Evolutionary conservation across 2,797 vertebrate genomes (phyloP).

Genomic region (Fundulus diaphanus): DNA sequence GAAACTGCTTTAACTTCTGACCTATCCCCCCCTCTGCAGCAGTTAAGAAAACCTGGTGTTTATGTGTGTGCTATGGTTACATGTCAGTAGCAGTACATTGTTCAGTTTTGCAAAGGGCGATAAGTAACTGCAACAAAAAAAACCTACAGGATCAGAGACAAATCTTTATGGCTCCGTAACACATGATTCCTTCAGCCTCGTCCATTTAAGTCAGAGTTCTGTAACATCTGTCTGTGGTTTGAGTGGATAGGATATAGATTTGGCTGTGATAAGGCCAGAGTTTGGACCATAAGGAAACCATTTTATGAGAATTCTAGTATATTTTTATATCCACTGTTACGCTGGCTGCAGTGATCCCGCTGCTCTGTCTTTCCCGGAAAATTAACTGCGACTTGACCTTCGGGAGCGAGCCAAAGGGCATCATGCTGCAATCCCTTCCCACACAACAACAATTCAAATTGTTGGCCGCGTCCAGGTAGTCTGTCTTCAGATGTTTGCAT

Average conservation of each 20-base stretch:
- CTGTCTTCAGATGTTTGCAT: not conserved
- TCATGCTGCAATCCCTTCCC: slow-evolving; percentile 13
- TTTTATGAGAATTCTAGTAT: slow-evolving; percentile 60
- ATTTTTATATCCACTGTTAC: slow-evolving; percentile 47
- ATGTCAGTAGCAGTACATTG: slow-evolving; percentile 4
- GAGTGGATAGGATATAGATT: slow-evolving; percentile 56
- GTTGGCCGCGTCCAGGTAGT: slow-evolving; percentile 7
- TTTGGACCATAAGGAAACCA: slow-evolving; percentile 56
- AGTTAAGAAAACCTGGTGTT: slow-evolving; percentile 29
- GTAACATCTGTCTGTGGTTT: slow-evolving; percentile 73
- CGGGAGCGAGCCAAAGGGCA: slow-evolving; percentile 10
- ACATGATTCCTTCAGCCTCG: slow-evolving; percentile 28
- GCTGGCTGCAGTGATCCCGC: slow-evolving; percentile 60
- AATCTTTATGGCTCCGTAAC: slow-evolving; percentile 16
- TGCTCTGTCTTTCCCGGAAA: slow-evolving; percentile 50
- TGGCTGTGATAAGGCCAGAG: slow-evolving; percentile 49
- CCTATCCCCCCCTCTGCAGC: slow-evolving; percentile 14
- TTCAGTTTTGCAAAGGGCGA: slow-evolving; percentile 11
- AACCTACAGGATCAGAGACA: slow-evolving; percentile 1
- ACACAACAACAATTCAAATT: slow-evolving; percentile 5
- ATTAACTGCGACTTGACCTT: slow-evolving; percentile 25
- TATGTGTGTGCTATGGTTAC: slow-evolving; percentile 1
- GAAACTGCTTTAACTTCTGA: slow-evolving; percentile 54
- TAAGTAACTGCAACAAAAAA: not conserved
- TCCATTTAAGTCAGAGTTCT: slow-evolving; percentile 32